A percentile compares a stretch with the other conserved stretches of the same genome.
Conservation (phyloP, 2,113 vertebrate species). For the Eptesicus fuscus region DNA sequence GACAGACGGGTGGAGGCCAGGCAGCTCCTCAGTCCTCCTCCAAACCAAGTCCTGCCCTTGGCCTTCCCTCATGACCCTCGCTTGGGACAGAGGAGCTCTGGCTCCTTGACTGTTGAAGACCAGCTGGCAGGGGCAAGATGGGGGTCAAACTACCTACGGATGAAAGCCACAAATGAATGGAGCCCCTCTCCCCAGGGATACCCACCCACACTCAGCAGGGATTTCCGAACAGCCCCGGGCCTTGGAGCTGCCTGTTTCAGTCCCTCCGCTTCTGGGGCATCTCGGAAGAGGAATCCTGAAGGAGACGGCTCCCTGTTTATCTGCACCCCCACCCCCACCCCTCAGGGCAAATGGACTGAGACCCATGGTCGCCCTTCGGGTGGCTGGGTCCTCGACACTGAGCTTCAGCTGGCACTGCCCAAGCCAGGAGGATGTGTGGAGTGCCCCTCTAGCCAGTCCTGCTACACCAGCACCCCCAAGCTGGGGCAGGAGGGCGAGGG, state of each 20-base stretch:
- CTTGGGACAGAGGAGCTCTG: neutral
- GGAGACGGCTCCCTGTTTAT: neutral
- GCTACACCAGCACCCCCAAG: neutral
- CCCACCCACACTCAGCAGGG: neutral
- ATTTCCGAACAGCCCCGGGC: neutral
- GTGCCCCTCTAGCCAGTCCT: neutral
- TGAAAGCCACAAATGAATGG: conserved; percentile 55
- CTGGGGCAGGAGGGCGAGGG: neutral
- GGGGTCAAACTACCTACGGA: conserved; percentile 32
- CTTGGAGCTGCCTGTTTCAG: neutral
- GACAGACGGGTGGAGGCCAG: neutral
- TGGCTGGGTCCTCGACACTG: neutral
- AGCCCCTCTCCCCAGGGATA: neutral
- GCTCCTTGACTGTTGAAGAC: neutral
- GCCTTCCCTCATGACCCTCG: neutral
- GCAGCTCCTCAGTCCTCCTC: neutral
- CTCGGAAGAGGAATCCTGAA: neutral
- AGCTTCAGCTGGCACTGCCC: conserved; percentile 47
- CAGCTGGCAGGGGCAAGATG: neutral
- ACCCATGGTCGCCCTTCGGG: neutral
- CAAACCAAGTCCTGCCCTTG: neutral
- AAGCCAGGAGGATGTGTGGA: neutral
- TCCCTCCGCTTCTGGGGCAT: neutral
- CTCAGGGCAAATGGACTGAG: conserved; percentile 1
- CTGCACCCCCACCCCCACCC: neutral